A percentile compares a stretch with the other conserved stretches of the same genome.
phyloP scores from a whole-genome alignment of 2,888 invertebrate genomes.

The Teleogryllus oceanicus region DNA sequence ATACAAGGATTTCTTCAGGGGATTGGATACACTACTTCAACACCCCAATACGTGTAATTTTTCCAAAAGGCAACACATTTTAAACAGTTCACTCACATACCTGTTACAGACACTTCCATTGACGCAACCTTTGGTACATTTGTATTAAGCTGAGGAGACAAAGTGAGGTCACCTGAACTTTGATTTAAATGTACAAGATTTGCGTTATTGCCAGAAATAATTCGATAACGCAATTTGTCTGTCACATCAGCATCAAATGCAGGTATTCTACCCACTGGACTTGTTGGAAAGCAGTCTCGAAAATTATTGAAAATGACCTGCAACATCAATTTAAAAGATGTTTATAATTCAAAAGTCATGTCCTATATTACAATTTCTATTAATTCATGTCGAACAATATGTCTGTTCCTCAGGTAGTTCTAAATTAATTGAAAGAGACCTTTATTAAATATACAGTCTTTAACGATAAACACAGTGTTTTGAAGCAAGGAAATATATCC shows the following conservation, averaged over 20 bases:
- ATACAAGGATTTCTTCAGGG: no score
- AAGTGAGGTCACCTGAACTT: conserved; percentile 75
- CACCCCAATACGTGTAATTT: no score
- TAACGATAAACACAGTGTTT: no score
- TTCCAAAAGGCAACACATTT: no score
- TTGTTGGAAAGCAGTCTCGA: conserved; percentile 88
- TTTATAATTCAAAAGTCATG: neutral
- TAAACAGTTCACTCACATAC: conserved; percentile 45
- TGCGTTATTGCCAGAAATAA: conserved; percentile 89
- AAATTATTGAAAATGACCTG: conserved; percentile 93
- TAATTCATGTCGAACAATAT: no score
- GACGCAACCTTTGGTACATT: conserved; percentile 91
- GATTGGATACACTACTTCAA: no score
- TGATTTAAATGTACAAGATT: conserved; percentile 80
- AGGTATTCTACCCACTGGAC: conserved; percentile 85
- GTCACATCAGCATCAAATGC: conserved; percentile 93
- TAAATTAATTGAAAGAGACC: no score
- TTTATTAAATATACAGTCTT: no score
- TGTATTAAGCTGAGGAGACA: conserved; percentile 90
- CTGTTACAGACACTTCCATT: conserved; percentile 88
- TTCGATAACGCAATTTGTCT: conserved; percentile 76
- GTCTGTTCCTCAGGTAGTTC: no score
- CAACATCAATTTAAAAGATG: conserved; percentile 43
- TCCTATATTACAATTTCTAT: no score
- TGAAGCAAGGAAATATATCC: no score